A percentile compares a stretch with the other conserved stretches of the same genome.
Conservation (phyloP, 2,888 invertebrate genomes). For the Listrodromus nycthemerus region DNA sequence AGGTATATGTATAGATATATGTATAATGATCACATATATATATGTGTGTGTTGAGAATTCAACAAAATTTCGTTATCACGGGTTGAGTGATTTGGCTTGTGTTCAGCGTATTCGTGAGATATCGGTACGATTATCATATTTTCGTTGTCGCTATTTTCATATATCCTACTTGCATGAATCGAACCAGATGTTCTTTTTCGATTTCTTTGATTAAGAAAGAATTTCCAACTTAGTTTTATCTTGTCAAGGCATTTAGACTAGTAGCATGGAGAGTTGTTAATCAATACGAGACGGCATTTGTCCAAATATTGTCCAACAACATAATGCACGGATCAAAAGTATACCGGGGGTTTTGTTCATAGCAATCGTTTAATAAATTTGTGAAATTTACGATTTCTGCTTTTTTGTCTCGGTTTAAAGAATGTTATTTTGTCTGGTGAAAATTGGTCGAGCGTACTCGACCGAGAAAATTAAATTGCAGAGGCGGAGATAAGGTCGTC, state of each 20-base stretch:
- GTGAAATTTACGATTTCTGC: background rate
- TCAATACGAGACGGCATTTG: conserved; percentile 72
- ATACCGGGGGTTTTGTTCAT: background rate
- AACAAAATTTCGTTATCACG: conserved; percentile 18
- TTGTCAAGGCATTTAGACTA: background rate
- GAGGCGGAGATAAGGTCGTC: conserved; percentile 71
- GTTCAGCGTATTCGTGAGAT: background rate
- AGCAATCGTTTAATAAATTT: conserved; percentile 28
- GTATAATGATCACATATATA: background rate
- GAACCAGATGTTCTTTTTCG: background rate
- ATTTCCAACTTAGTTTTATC: background rate
- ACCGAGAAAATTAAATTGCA: conserved; percentile 71
- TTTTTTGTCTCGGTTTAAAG: conserved; percentile 33
- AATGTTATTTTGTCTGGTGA: conserved; percentile 70
- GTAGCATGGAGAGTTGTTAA: conserved; percentile 31
- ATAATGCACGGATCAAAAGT: conserved; percentile 44
- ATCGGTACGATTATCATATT: conserved; percentile 5
- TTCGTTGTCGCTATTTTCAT: conserved; percentile 1
- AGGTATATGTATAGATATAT: conserved; percentile 44
- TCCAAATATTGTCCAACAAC: conserved; percentile 78
- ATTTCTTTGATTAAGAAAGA: background rate
- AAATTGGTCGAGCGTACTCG: conserved; percentile 71
- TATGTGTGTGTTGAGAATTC: background rate
- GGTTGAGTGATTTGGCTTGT: background rate
- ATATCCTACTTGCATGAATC: background rate